These are phyloP conservation scores for Neria commutata DNA, from an alignment of 2,888 invertebrate species.

Conservation along the genomic window DNA sequence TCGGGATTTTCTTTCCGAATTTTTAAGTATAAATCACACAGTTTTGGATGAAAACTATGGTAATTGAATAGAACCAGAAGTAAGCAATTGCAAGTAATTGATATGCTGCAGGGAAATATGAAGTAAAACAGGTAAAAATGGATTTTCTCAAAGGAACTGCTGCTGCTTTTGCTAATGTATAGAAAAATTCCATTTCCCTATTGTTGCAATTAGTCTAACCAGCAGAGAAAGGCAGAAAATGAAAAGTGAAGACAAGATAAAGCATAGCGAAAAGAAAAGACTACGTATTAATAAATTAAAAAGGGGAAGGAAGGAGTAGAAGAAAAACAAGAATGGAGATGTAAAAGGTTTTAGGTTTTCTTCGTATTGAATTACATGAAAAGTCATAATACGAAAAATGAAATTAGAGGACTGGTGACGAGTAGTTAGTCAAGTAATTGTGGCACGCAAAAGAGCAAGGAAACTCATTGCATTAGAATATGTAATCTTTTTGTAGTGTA, in stretches of 20 bases:
- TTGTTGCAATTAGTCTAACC: constrained; percentile 16
- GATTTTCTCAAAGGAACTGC: constrained; percentile 6
- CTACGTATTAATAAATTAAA: not conserved
- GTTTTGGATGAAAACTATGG: constrained; percentile 7
- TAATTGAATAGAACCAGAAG: constrained; percentile 13
- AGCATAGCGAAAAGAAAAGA: constrained; percentile 9
- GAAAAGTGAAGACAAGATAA: constrained; percentile 14
- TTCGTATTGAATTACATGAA: no score
- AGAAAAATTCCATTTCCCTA: constrained; percentile 22
- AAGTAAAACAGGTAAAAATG: constrained; percentile 6
- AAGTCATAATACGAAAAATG: no score
- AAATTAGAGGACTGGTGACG: no score
- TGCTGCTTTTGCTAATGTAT: constrained; percentile 16
- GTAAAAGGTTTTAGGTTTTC: no score
- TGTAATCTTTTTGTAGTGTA: no score
- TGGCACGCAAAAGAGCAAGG: no score
- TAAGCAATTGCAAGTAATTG: constrained; percentile 10
- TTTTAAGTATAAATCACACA: constrained; percentile 3
- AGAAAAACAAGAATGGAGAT: constrained; percentile 35
- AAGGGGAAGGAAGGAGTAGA: no score
- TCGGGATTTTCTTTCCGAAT: constrained; percentile 13
- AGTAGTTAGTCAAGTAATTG: no score
- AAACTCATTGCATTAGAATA: no score
- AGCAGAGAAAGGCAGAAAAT: constrained; percentile 1
- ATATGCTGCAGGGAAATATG: constrained; percentile 9